phyloP scores from a whole-genome alignment of 1,140 invertebrate genomes.

The Holcopasites calliopsidis region DNA sequence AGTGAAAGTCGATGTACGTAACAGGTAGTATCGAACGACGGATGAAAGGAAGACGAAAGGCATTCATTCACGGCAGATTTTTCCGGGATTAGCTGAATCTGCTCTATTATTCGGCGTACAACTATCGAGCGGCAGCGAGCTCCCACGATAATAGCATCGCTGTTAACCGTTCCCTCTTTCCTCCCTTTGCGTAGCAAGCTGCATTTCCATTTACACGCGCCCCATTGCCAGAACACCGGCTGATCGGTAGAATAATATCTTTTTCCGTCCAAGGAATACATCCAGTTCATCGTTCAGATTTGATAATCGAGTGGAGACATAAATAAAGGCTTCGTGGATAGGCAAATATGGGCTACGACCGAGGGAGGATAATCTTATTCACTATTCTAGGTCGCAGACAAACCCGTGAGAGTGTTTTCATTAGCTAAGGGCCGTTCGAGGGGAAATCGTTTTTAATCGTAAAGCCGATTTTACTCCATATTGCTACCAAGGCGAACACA shows the following conservation, averaged over 20 bases:
- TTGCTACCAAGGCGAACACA: background rate
- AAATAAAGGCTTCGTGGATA: background rate
- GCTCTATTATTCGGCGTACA: constrained; percentile 33
- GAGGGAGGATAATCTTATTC: constrained; percentile 12
- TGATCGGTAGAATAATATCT: background rate
- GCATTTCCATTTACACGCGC: background rate
- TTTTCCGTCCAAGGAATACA: too few species aligned
- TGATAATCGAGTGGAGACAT: too few species aligned
- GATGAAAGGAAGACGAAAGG: constrained; percentile 33
- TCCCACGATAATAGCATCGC: constrained; percentile 15
- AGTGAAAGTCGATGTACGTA: constrained; percentile 30
- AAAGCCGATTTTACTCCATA: background rate
- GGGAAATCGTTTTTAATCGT: constrained; percentile 10
- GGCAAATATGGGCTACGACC: background rate
- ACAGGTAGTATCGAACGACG: constrained; percentile 39
- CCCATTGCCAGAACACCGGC: too few species aligned
- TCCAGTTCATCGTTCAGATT: background rate
- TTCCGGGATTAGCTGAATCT: constrained; percentile 37
- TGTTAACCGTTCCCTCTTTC: constrained; percentile 3
- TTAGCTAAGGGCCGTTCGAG: constrained; percentile 2
- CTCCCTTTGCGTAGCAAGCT: background rate
- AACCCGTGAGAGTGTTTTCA: constrained; percentile 15
- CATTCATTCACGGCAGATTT: constrained; percentile 39
- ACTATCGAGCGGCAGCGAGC: constrained; percentile 5
- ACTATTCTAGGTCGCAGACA: background rate